phyloP scores from a whole-genome alignment of 2,797 vertebrate genomes.

The Poliocrania exsul region DNA sequence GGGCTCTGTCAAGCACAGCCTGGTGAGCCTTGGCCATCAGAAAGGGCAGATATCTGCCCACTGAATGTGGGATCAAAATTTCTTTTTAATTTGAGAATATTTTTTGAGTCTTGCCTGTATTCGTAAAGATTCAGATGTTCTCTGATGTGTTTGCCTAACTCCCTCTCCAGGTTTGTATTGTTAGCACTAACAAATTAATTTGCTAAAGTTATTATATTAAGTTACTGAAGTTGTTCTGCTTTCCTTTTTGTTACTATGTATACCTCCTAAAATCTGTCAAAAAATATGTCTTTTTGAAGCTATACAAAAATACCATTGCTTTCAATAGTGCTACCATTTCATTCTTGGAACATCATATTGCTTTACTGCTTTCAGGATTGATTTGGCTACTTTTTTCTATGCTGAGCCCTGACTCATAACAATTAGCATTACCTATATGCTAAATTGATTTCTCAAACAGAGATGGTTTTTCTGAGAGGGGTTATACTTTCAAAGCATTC shows the following conservation, averaged over 20 bases:
- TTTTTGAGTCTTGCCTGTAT: not conserved
- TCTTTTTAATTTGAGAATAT: not conserved
- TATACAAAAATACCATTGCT: not conserved
- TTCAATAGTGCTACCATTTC: not conserved
- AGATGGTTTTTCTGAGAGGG: not conserved
- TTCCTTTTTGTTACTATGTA: not conserved
- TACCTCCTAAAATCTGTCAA: not conserved
- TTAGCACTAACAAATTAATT: not conserved
- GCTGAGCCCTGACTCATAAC: not conserved
- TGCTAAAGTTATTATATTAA: not conserved
- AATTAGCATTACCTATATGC: slow-evolving; percentile 10
- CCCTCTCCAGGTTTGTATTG: not conserved
- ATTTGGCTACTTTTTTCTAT: not conserved
- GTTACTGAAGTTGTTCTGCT: not conserved
- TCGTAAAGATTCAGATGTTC: not conserved
- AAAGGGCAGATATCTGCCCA: not conserved
- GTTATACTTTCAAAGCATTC: not conserved
- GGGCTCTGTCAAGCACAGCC: not conserved
- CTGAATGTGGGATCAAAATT: not conserved
- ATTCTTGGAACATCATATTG: not conserved
- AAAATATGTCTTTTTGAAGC: not conserved
- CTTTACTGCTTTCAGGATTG: not conserved
- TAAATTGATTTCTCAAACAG: slow-evolving; percentile 6
- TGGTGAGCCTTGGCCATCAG: not conserved
- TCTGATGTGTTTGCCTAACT: not conserved